Evolutionary conservation across 2,797 vertebrate genomes (phyloP).

Genomic region (Cetoscarus ocellatus): DNA sequence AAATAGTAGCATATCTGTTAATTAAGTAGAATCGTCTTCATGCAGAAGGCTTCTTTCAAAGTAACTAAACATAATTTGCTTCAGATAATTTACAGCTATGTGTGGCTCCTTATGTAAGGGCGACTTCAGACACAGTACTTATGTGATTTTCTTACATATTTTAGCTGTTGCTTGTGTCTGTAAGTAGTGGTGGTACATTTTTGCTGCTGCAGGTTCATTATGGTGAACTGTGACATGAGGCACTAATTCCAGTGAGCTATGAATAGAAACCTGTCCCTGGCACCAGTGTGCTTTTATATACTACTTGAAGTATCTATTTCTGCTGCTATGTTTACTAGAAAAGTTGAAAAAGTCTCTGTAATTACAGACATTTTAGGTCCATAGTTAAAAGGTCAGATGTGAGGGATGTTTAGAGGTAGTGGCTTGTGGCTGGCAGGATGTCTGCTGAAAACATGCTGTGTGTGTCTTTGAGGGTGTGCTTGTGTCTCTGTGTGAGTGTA

Average conservation of each 20-base stretch:
- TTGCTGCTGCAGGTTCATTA: conserved; percentile 75
- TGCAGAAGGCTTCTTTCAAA: too few species aligned
- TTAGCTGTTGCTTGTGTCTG: not conserved
- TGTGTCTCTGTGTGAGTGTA: conserved; percentile 12
- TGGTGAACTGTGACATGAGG: conserved; percentile 76
- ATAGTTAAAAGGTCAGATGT: conserved; percentile 80
- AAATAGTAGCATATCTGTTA: too few species aligned
- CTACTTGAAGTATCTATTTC: conserved; percentile 81
- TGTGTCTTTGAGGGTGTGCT: not conserved
- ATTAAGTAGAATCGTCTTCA: too few species aligned
- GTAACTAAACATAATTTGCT: too few species aligned
- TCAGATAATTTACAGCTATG: not conserved
- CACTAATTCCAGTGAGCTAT: conserved; percentile 75
- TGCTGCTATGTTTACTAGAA: conserved; percentile 79
- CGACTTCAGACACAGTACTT: not conserved
- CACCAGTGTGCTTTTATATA: conserved; percentile 71
- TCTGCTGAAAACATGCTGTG: conserved; percentile 57
- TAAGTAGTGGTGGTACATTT: conserved; percentile 16
- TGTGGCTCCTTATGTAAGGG: not conserved
- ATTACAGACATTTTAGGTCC: conserved; percentile 79
- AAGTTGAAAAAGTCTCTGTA: conserved; percentile 77
- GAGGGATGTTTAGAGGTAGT: conserved; percentile 78
- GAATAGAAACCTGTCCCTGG: conserved; percentile 83
- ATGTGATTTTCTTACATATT: not conserved
- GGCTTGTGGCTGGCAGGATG: conserved; percentile 73